A percentile compares a stretch with the other conserved stretches of the same genome.
Evolutionary conservation across 2,888 invertebrate genomes (phyloP).

Genomic region (Brenthis ino): DNA sequence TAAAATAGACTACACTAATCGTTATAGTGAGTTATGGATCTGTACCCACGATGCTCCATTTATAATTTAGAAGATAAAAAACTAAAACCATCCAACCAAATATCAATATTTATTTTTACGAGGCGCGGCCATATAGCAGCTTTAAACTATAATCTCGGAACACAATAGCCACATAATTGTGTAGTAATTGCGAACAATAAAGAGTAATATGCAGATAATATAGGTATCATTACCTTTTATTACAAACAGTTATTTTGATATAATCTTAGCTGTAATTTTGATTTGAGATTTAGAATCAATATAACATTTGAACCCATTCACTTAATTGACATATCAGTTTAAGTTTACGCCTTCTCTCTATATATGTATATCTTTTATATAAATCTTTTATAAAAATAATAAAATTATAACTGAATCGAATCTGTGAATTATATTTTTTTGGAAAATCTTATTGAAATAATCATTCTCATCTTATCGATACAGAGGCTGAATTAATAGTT

Average conservation of each 20-base stretch:
- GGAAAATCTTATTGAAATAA: too few relatives aligned
- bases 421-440: too few relatives aligned
- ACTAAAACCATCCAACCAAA: not conserved
- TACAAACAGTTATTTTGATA: slow-evolving; percentile 41
- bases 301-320: too few relatives aligned
- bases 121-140: too few relatives aligned
- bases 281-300: too few relatives aligned
- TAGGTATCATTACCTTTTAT: slow-evolving; percentile 43
- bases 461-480: too few relatives aligned
- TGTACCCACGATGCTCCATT: slow-evolving; percentile 5
- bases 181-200: slow-evolving; percentile 46
- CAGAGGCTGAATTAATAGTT: too few relatives aligned
- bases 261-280: slow-evolving; percentile 37
- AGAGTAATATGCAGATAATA: slow-evolving; percentile 45
- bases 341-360: too few relatives aligned
- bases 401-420: too few relatives aligned
- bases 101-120: not conserved
- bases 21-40: not conserved
- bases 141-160: slow-evolving; percentile 22
- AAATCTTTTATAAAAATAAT: too few relatives aligned
- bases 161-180: slow-evolving; percentile 46
- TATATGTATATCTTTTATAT: too few relatives aligned
- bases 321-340: too few relatives aligned
- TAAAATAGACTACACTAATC: not conserved
- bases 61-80: not conserved